A percentile compares a stretch with the other conserved stretches of the same genome.
These are phyloP conservation scores for Cotesia chilonis DNA, from an alignment of 1,140 invertebrate species.

Conservation along the genomic window DNA sequence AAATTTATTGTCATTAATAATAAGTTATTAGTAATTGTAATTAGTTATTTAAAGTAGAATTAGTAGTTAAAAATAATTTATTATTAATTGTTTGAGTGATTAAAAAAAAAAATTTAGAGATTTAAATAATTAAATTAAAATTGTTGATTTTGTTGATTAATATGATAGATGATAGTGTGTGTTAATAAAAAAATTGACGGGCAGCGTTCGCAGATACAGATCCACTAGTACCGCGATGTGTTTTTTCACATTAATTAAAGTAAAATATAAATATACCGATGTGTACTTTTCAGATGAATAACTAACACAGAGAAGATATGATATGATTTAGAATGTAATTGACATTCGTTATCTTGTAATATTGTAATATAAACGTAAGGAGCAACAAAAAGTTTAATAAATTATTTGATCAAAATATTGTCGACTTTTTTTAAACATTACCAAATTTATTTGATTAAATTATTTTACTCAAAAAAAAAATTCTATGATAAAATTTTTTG, in stretches of 20 bases:
- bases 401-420: conserved; percentile 50
- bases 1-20: too few relatives aligned
- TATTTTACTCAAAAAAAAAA: too few relatives aligned
- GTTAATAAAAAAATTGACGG: conserved; percentile 2
- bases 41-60: too few relatives aligned
- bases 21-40: too few relatives aligned
- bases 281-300: conserved; percentile 39
- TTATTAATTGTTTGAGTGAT: too few relatives aligned
- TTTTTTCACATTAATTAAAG: conserved; percentile 33
- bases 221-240: conserved; percentile 49
- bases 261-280: conserved; percentile 35
- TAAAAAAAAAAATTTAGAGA: too few relatives aligned
- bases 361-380: conserved; percentile 51
- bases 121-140: too few relatives aligned
- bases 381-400: conserved; percentile 52
- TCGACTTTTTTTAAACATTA: too few relatives aligned
- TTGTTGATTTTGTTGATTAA: too few relatives aligned
- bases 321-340: background rate
- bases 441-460: too few relatives aligned
- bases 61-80: too few relatives aligned
- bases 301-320: conserved; percentile 28
- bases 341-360: conserved; percentile 46
- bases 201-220: background rate
- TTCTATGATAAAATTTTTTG: too few relatives aligned
- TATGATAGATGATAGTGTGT: background rate